Conservation (phyloP, 2,888 invertebrate genomes). For the Orthosia gothica region DNA sequence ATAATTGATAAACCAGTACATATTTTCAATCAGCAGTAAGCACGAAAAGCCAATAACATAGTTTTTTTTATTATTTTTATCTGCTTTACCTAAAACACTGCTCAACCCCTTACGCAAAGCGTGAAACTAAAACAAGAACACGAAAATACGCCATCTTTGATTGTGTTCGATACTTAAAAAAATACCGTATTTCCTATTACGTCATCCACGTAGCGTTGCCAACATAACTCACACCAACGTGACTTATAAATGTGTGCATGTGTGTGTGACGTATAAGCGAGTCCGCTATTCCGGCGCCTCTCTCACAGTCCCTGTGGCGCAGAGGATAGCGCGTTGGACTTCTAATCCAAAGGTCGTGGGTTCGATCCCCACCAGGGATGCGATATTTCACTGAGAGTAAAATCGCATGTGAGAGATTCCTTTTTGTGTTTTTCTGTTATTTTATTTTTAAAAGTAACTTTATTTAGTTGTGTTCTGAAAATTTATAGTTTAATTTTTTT, state of each 20-base stretch:
- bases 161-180: not conserved
- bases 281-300: slow-evolving; percentile 70
- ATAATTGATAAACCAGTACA: not conserved
- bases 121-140: slow-evolving; percentile 4
- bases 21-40: not conserved
- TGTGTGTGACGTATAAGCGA: slow-evolving; percentile 64
- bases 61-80: not conserved
- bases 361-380: slow-evolving; percentile 97
- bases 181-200: not conserved
- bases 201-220: slow-evolving; percentile 11
- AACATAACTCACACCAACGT: slow-evolving; percentile 27
- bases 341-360: slow-evolving; percentile 97
- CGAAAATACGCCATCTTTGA: not conserved
- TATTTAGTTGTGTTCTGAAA: not conserved
- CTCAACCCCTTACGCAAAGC: slow-evolving; percentile 1
- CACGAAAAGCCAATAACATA: not conserved
- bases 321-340: slow-evolving; percentile 97
- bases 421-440: slow-evolving; percentile 22
- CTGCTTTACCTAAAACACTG: not conserved
- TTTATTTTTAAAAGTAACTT: too few relatives aligned
- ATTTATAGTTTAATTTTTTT: not conserved
- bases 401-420: slow-evolving; percentile 40
- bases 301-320: slow-evolving; percentile 94
- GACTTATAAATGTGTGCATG: slow-evolving; percentile 29
- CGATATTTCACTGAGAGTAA: slow-evolving; percentile 53